Percentiles rank a stretch among this genome's conserved stretches.
Conservation (phyloP, 2,797 vertebrate genomes). For the Enteromius afrohamiltoni region DNA sequence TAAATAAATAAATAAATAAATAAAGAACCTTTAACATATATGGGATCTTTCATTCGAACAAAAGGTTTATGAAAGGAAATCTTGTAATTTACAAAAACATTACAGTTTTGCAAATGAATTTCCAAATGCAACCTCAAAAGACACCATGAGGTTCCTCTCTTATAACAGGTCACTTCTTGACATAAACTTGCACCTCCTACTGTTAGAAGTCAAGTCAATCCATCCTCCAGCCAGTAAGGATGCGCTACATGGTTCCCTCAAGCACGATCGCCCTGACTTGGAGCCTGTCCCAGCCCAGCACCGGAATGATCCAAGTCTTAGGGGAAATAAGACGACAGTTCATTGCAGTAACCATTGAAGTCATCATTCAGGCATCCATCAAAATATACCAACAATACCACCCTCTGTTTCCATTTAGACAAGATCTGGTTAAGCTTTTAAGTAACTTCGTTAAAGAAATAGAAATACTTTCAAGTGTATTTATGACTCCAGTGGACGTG, state of each 20-base stretch:
- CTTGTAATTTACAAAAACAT: not conserved
- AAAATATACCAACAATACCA: conserved; percentile 70
- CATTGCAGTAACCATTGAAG: conserved; percentile 73
- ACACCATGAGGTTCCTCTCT: not conserved
- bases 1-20: too few relatives aligned
- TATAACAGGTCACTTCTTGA: not conserved
- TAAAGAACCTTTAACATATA: not conserved
- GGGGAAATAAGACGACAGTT: conserved; percentile 77
- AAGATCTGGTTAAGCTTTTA: conserved; percentile 72
- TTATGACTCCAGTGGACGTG: not conserved
- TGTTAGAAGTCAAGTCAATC: conserved; percentile 17
- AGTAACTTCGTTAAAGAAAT: conserved; percentile 33
- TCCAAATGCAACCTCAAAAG: not conserved
- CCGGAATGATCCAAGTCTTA: conserved; percentile 68
- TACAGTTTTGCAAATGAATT: not conserved
- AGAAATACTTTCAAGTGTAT: not conserved
- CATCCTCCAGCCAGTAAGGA: conserved; percentile 14
- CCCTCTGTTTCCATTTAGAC: conserved; percentile 69
- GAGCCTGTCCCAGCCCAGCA: conserved; percentile 75
- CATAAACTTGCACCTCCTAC: not conserved
- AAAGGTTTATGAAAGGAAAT: not conserved
- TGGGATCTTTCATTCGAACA: not conserved
- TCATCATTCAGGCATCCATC: conserved; percentile 75
- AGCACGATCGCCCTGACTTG: conserved; percentile 62
- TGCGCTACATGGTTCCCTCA: conserved; percentile 38